Evolutionary conservation across 2,797 vertebrate species (phyloP).

Genomic region (Argya squamiceps): DNA sequence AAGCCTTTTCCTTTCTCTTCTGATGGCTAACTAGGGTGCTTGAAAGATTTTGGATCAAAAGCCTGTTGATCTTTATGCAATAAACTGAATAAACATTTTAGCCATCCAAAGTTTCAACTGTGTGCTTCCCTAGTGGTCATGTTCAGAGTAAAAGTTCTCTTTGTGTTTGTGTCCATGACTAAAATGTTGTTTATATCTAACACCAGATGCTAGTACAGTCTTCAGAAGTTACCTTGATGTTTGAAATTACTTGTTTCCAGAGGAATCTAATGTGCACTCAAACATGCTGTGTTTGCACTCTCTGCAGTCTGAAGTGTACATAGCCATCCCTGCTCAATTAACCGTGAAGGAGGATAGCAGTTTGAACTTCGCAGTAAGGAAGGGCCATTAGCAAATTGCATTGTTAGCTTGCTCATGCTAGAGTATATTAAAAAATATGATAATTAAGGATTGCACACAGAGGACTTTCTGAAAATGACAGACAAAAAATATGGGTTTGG

Average conservation of each 20-base stretch:
- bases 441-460: neutral
- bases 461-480: neutral
- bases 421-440: neutral
- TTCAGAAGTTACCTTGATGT: slow-evolving; percentile 17
- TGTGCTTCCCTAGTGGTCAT: neutral
- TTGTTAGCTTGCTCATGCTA: neutral
- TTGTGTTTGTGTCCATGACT: neutral
- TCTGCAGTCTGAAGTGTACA: neutral
- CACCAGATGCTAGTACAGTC: neutral
- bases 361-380: neutral
- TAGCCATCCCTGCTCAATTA: neutral
- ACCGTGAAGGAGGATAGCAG: neutral
- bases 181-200: slow-evolving; percentile 10
- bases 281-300: slow-evolving; percentile 11
- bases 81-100: neutral
- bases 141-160: neutral
- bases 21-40: neutral
- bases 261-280: neutral
- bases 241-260: slow-evolving; percentile 47
- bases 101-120: neutral
- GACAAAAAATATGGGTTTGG: neutral
- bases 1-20: neutral
- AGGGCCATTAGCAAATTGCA: neutral
- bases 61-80: neutral
- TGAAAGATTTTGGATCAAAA: neutral